Percentiles rank a stretch among this genome's conserved stretches.
These are phyloP conservation scores for Ictalurus punctatus DNA, from an alignment of 2,113 vertebrate genomes.

Conservation along the genomic window DNA sequence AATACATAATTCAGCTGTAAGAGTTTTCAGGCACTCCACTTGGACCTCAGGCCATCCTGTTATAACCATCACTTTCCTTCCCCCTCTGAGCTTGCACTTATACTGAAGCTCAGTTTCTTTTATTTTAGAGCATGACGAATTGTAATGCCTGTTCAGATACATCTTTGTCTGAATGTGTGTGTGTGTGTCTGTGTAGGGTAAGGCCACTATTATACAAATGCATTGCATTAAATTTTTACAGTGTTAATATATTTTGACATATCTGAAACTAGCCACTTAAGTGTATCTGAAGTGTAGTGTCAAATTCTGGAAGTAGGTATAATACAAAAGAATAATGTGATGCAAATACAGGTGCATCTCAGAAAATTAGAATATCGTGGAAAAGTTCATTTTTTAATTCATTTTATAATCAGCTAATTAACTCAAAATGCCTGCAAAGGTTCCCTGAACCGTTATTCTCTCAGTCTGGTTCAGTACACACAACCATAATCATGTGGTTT, in stretches of 20 bases:
- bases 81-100: background rate
- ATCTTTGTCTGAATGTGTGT: background rate
- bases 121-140: background rate
- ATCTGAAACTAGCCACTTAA: background rate
- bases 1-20: slow-evolving; percentile 32
- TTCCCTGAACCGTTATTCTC: too few relatives aligned
- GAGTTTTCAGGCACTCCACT: slow-evolving; percentile 12
- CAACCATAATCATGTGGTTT: too few relatives aligned
- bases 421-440: too few relatives aligned
- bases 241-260: background rate
- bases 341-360: background rate
- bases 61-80: slow-evolving; percentile 9
- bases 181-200: background rate
- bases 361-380: too few relatives aligned
- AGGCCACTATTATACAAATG: background rate
- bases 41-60: slow-evolving; percentile 11
- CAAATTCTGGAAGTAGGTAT: background rate
- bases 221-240: background rate
- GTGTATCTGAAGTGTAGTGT: background rate
- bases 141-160: background rate
- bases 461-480: too few relatives aligned
- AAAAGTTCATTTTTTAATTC: too few relatives aligned
- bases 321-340: background rate
- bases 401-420: too few relatives aligned
- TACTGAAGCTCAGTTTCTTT: background rate